Evolutionary conservation across 2,888 invertebrate genomes (phyloP), one percentile per base, ranked within the genome.

Genomic region (Ochropleura leucogaster): DNA sequence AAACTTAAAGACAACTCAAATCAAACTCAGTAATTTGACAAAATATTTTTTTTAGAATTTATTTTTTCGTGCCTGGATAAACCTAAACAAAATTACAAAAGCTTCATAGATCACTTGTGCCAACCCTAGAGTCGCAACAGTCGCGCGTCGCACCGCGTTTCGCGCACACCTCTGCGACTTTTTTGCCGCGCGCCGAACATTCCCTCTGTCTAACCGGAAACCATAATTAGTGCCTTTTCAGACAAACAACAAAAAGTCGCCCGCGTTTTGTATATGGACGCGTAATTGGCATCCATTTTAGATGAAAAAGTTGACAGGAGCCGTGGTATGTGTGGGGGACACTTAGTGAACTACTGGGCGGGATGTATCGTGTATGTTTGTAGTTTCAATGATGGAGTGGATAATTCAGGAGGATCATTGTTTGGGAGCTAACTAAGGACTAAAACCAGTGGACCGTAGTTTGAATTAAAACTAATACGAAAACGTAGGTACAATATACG

Each of bases 141-240:
- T 47, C 82, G 62, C 77, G 69, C 83, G 79, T 80, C 83, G 73
- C 77, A 65, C 74, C 86, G 83, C 87, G 84, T 80, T 77, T 72
- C 77, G 84, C 86, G 83, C 89, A 89, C 91, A 90, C 90, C 91
- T 91, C 88, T 16, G 68, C 83, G 87, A 89, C 88, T 90, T 91
- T 89, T 91, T 89, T 87, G 85, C 87, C 89, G 89, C 88, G 75
- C 84, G 86, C 77, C 79, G 79, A 66, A 82, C 90, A 87, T 89
- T 84, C 90, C 86, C 72, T 75, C 82, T 82, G 80, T 81, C 89
- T 83, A 83, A 78, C 90, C 87, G 91, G 91, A 90, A 89, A 83
- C 87, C 85, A 88, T 91, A 90, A 91, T 91, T 91, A 91, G 89
- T 86, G 82, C 91, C 91, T 89, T 90, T 88, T 87, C 86, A 87